phyloP scores from a whole-genome alignment of 2,797 vertebrate genomes.

The Lateolabrax maculatus region DNA sequence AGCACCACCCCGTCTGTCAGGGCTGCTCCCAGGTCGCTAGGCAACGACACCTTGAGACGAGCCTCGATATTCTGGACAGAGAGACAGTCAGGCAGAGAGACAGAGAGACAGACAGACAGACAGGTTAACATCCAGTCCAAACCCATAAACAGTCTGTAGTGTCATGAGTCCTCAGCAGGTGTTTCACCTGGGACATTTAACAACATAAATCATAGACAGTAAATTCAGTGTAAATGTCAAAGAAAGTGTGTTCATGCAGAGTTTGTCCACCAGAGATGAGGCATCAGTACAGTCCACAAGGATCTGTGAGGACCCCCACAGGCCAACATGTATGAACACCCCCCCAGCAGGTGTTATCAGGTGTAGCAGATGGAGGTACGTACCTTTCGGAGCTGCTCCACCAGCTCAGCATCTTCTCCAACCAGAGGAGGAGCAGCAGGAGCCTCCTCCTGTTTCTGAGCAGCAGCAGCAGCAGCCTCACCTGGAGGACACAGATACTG shows the following conservation, averaged over 20 bases:
- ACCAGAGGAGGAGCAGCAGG: slow-evolving; percentile 71
- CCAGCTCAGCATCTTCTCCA: slow-evolving; percentile 90
- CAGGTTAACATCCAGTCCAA: background rate
- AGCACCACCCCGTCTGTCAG: slow-evolving; percentile 97
- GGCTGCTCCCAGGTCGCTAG: slow-evolving; percentile 93
- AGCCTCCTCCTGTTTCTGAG: slow-evolving; percentile 59
- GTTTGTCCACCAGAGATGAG: too few relatives aligned
- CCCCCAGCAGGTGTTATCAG: background rate
- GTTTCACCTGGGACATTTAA: too few relatives aligned
- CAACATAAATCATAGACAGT: too few relatives aligned
- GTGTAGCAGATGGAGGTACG: background rate
- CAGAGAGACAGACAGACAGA: background rate
- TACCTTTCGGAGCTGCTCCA: slow-evolving; percentile 95
- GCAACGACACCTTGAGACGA: slow-evolving; percentile 93
- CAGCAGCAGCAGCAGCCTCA: slow-evolving; percentile 36
- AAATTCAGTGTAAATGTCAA: too few relatives aligned
- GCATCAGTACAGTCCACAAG: too few relatives aligned
- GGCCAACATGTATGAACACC: too few relatives aligned
- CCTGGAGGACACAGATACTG: slow-evolving; percentile 44
- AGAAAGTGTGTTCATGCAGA: too few relatives aligned
- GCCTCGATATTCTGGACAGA: slow-evolving; percentile 92
- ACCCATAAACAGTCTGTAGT: too few relatives aligned
- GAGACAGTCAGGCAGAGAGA: background rate
- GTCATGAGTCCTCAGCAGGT: too few relatives aligned
- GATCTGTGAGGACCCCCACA: too few relatives aligned